Evolutionary conservation across 1,140 invertebrate species (phyloP).

Genomic region (Drosophila pseudoananassae): DNA sequence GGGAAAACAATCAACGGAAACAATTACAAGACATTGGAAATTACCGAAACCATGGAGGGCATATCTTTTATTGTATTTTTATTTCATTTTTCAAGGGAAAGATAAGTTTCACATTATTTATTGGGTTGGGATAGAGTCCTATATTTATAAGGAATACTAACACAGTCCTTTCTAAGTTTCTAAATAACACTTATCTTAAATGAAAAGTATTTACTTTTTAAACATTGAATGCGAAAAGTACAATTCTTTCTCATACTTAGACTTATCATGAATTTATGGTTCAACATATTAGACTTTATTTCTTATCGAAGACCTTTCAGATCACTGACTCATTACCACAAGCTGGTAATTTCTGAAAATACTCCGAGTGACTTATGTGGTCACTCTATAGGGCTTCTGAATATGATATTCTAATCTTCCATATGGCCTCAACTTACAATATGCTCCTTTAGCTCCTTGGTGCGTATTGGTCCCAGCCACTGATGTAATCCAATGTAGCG

Average conservation of each 20-base stretch:
- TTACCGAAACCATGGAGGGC: constrained; percentile 1
- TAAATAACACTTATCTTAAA: no score
- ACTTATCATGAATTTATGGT: not conserved
- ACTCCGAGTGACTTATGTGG: no score
- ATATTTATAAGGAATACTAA: no score
- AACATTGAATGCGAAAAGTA: no score
- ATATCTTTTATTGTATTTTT: not conserved
- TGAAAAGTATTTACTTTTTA: no score
- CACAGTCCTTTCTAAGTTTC: no score
- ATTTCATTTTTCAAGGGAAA: not conserved
- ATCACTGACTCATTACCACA: not conserved
- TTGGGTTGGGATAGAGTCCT: no score
- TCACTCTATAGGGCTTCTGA: no score
- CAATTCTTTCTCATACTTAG: not conserved
- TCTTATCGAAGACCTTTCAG: not conserved
- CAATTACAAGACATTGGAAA: constrained; percentile 52
- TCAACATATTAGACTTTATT: not conserved
- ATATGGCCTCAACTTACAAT: constrained; percentile 86
- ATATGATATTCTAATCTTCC: no score
- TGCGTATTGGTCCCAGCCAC: constrained; percentile 91
- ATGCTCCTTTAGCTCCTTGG: constrained; percentile 88
- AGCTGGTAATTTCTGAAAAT: not conserved
- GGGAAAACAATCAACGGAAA: constrained; percentile 62
- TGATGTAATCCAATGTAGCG: constrained; percentile 94
- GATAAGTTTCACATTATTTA: no score